Percentiles rank a stretch among this genome's conserved stretches.
Evolutionary conservation across 2,113 vertebrate species (phyloP).

Genomic region (cat (Felis catus)): DNA sequence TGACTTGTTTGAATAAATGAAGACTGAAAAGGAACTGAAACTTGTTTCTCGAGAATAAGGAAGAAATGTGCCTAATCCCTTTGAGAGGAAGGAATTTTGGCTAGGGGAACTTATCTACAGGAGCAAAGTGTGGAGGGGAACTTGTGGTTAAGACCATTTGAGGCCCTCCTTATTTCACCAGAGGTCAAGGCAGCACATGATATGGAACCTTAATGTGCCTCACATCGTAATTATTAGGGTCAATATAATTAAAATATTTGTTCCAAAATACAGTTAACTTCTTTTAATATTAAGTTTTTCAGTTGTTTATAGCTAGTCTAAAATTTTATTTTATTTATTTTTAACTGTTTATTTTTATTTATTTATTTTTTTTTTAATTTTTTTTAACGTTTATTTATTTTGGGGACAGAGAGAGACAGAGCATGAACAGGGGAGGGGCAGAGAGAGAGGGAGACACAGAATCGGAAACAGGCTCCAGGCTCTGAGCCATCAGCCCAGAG

Average conservation of each 20-base stretch:
- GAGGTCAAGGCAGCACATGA: not conserved
- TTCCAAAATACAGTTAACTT: not conserved
- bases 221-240: not conserved
- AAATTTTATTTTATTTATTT: not conserved
- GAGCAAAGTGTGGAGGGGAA: not conserved
- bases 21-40: not conserved
- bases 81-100: not conserved
- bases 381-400: no score
- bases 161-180: not conserved
- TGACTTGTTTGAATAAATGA: not conserved
- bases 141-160: not conserved
- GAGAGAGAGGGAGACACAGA: no score
- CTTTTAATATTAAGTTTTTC: not conserved
- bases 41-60: not conserved
- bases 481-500: no score
- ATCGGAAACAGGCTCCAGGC: no score
- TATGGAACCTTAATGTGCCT: not conserved
- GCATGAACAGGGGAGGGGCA: no score
- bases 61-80: not conserved
- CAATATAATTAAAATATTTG: not conserved
- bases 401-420: no score
- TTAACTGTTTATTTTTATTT: no score
- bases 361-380: no score
- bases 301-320: not conserved
- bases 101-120: not conserved